These are phyloP conservation scores for Chaunax sp. DNA, from an alignment of 2,797 vertebrate genomes.

Conservation along the genomic window DNA sequence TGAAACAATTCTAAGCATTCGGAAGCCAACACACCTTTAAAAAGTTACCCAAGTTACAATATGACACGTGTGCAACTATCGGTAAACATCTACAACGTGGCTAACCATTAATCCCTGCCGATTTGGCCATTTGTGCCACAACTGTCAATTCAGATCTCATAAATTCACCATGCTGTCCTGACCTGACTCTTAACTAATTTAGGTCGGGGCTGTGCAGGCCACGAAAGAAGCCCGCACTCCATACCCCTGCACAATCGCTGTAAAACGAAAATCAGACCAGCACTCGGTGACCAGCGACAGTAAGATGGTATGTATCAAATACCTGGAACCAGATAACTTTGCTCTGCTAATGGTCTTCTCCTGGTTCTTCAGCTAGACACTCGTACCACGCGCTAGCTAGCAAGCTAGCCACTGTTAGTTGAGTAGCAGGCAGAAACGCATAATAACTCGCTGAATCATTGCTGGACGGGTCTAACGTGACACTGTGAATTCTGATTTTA, in stretches of 20 bases:
- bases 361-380: conserved; percentile 52
- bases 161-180: conserved; percentile 56
- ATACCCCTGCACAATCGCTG: conserved; percentile 36
- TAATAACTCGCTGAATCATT: conserved; percentile 88
- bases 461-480: conserved; percentile 77
- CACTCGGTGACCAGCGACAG: conserved; percentile 5
- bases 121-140: conserved; percentile 23
- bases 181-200: conserved; percentile 72
- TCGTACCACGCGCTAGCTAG: conserved; percentile 78
- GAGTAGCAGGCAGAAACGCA: conserved; percentile 74
- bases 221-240: conserved; percentile 57
- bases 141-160: conserved; percentile 59
- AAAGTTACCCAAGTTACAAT: conserved; percentile 28
- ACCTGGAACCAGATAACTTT: conserved; percentile 22
- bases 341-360: conserved; percentile 38
- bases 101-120: not conserved
- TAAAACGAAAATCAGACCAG: conserved; percentile 40
- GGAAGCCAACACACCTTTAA: not conserved
- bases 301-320: conserved; percentile 34
- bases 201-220: conserved; percentile 83
- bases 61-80: not conserved
- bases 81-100: not conserved
- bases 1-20: conserved; percentile 28
- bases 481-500: conserved; percentile 73
- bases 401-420: conserved; percentile 66